Conservation (phyloP, 2,797 vertebrate species). For the Sebastes reedi region DNA sequence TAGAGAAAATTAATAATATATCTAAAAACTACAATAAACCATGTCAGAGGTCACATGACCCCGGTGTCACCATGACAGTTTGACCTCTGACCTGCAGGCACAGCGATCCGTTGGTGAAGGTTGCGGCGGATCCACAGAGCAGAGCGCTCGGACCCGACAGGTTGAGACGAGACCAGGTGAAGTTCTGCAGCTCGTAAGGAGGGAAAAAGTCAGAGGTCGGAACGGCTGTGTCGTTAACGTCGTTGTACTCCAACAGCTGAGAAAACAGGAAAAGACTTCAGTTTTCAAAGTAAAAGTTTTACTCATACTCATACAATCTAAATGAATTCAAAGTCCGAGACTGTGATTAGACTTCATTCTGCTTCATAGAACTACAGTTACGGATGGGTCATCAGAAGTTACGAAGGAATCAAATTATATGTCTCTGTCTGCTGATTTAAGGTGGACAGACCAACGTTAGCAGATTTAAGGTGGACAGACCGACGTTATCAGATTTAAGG, state of each 20-base stretch:
- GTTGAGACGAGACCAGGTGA: slow-evolving; percentile 84
- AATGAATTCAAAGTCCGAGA: neutral
- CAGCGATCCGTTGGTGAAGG: slow-evolving; percentile 81
- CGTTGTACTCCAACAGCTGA: slow-evolving; percentile 89
- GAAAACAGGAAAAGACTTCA: neutral
- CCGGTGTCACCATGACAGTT: neutral
- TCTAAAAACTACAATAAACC: neutral
- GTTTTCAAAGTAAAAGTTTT: neutral
- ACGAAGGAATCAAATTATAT: neutral
- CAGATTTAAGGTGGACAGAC: neutral
- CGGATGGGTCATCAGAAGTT: neutral
- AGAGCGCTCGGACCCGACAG: slow-evolving; percentile 51
- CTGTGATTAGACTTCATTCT: neutral
- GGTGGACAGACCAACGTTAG: neutral
- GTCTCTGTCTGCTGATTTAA: neutral
- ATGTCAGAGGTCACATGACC: neutral
- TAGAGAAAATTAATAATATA: neutral
- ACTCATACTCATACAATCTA: neutral
- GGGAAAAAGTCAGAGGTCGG: slow-evolving; percentile 75
- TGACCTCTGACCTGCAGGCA: slow-evolving; percentile 78
- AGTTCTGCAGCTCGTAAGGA: slow-evolving; percentile 82
- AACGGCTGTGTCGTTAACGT: slow-evolving; percentile 68
- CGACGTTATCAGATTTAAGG: neutral
- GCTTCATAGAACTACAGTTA: neutral
- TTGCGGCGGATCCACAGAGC: slow-evolving; percentile 70